Evolutionary conservation across 2,113 vertebrate genomes (phyloP), one percentile per base, ranked within the genome.

Genomic region (Lophius piscatorius): DNA sequence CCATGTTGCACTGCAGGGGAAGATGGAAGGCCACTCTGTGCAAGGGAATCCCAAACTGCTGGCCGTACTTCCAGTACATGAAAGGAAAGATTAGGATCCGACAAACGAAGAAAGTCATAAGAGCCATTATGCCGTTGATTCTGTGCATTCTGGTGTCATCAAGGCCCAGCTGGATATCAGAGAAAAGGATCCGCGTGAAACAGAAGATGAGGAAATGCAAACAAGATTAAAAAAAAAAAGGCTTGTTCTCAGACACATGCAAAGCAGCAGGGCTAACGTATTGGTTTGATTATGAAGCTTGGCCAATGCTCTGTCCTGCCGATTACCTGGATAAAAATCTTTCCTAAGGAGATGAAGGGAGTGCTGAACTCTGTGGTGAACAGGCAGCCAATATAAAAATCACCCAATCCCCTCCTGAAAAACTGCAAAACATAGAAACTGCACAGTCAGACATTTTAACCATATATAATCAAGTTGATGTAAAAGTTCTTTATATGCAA

Each of bases 331-430:
- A 96, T 93, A 31, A 97, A 88, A 76, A 96, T 88, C 86, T 91
- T 95, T 67, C 92, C 94, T 49, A 94, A 45, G 0, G 92, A 94
- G 7, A 97, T 78, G 0, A 95, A 97, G 0, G 94, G 94, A 0
- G 94, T 96, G 87, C 95, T 97, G 84, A 95, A 83, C 87, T 97
- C 95, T 41, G 94, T 91, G 4, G 12, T 91, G 86, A 93, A 93
- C 61, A 97, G 80, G 71, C 95, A 97, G 72, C 94, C 94, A 0
- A 96, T 85, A 0, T 95, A 96, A 88, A 97, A 97, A 64, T 97
- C 95, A 0, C 95, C 95, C 10, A 93, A 87, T 9, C 93, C 92
- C 66, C 92, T 89, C 58, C 94, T 91, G 35, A 94, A 85, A 50
- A 90, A 91, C 95, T 97, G 85, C 9, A 49, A 69, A 45, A 21